Evolutionary conservation across 2,888 invertebrate genomes (phyloP).

Genomic region (Lochmaea crataegi): DNA sequence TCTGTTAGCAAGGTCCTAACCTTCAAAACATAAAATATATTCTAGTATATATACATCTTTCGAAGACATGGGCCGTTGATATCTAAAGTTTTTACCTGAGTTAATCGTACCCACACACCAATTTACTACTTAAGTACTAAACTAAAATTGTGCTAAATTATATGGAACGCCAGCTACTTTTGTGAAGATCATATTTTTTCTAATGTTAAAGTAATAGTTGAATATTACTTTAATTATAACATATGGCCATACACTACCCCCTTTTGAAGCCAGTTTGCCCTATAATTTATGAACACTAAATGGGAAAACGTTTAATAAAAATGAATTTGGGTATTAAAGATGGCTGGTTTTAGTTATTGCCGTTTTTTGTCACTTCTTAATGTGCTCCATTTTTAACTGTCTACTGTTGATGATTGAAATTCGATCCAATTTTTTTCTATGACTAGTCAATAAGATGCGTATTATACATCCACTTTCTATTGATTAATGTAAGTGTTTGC

Average conservation of each 20-base stretch:
- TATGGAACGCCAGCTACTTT: constrained; percentile 36
- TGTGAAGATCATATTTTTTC: constrained; percentile 41
- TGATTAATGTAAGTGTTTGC: no score
- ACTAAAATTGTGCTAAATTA: constrained; percentile 48
- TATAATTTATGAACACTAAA: constrained; percentile 37
- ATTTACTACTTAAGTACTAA: constrained; percentile 38
- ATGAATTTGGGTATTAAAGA: constrained; percentile 18
- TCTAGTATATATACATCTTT: constrained; percentile 15
- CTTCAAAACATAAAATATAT: constrained; percentile 23
- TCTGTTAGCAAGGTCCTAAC: constrained; percentile 19
- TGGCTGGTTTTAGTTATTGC: constrained; percentile 1
- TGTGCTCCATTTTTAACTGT: neutral
- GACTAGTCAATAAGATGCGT: no score
- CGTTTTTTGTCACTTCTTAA: constrained; percentile 1
- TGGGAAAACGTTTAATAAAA: constrained; percentile 43
- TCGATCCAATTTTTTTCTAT: no score
- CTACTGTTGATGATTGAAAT: no score
- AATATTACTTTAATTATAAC: constrained; percentile 46
- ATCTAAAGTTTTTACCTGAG: constrained; percentile 39
- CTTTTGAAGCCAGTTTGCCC: constrained; percentile 29
- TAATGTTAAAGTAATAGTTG: constrained; percentile 48
- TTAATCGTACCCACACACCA: constrained; percentile 36
- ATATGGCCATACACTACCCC: constrained; percentile 27
- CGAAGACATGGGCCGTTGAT: constrained; percentile 3
- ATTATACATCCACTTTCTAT: no score